Evolutionary conservation across 2,888 invertebrate genomes (phyloP), one percentile per base, ranked within the genome.

Genomic region (Meloe dianella): DNA sequence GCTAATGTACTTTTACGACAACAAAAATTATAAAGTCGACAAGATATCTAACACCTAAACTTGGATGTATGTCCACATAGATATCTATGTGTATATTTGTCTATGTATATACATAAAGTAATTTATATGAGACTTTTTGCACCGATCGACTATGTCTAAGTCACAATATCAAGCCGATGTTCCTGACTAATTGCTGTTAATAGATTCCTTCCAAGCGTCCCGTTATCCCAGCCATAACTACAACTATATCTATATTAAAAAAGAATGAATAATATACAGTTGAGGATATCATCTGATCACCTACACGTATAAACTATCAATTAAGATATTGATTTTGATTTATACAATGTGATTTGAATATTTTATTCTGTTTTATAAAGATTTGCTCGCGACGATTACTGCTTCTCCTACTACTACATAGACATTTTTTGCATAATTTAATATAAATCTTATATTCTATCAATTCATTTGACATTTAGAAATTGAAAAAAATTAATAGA

Each of bases 1-100:
- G 82, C 77, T 81, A 81, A 81, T 80, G 82, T 82, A 82, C 82
- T 82, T 78, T 75, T 78, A 74, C 70, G 73, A 73, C 67, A 72
- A 76, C 72, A 80, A 81, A 81, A 81, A 80, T 24, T 79, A 74
- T 71, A 74, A 72, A 66, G 75, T 72, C 72, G 74, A 80, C 79
- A 78, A 80, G 82, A 81, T 81, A 81, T 79, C 80, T 79, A 78
- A 79, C 80, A 78, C 79, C 76, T 76, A 76, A 75, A 77, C 77
- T 76, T 76, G 77, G 78, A 75, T 76, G 77, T 76, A 12, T 41
- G 12, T 12, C n/a, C 41, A 41, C 17, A 41, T 17, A 41, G n/a
- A 41, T 41, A n/a, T 41, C n/a, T 41, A 22, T 51, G 20, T 47
- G 7, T 47, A 9, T 47, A 47, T 51, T 22, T 54, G 22, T 54